phyloP scores from a whole-genome alignment of 2,113 vertebrate genomes.

The Oryctolagus cuniculus region DNA sequence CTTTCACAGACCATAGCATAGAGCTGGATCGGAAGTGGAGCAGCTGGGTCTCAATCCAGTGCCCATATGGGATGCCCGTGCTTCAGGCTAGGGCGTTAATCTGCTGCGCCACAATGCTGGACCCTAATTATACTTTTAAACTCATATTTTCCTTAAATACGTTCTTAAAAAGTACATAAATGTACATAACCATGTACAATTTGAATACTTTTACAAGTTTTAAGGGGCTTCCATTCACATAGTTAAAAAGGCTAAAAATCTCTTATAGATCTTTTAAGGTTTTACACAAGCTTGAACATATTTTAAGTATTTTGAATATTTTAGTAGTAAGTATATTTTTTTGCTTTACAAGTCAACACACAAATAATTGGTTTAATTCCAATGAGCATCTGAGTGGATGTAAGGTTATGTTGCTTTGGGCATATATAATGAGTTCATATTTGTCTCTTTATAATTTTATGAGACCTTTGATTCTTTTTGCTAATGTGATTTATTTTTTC shows the following conservation, averaged over 20 bases:
- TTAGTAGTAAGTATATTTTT: not conserved
- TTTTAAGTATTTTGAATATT: not conserved
- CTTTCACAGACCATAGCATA: too few species aligned
- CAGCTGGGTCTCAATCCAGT: too few species aligned
- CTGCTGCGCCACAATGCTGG: too few species aligned
- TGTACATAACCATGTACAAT: not conserved
- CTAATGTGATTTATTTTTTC: not conserved
- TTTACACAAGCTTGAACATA: not conserved
- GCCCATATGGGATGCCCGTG: too few species aligned
- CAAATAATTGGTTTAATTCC: conserved; percentile 40
- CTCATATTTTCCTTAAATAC: not conserved
- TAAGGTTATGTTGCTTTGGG: not conserved
- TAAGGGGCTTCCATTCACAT: not conserved
- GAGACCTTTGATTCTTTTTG: conserved; percentile 35
- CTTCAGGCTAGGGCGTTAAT: too few species aligned
- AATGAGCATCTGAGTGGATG: not conserved
- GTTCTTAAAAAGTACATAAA: not conserved
- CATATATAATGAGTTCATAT: conserved; percentile 1
- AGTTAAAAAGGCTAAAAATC: not conserved
- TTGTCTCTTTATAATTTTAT: conserved; percentile 3
- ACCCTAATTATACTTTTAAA: conserved; percentile 18
- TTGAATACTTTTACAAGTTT: not conserved
- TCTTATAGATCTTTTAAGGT: not conserved
- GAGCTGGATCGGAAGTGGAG: too few species aligned
- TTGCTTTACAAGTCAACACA: conserved; percentile 4